Conservation (phyloP, 2,113 vertebrate species). For the Pomatostomus ruficeps region DNA sequence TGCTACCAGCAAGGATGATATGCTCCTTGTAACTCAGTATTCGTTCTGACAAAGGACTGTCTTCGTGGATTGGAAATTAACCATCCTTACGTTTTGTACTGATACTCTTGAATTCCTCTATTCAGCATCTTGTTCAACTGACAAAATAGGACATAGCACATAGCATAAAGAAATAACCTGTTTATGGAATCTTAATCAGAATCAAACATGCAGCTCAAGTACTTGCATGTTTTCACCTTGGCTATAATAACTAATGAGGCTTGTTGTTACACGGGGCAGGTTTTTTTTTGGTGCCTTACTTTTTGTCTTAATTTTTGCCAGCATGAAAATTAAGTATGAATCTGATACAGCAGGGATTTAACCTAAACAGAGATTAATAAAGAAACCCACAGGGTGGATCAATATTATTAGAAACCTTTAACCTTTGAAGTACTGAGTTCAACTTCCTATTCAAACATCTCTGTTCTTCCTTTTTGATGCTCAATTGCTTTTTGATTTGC, state of each 20-base stretch:
- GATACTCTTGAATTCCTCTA: conserved; percentile 33
- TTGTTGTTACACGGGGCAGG: conserved; percentile 67
- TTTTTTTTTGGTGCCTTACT: conserved; percentile 80
- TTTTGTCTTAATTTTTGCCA: conserved; percentile 81
- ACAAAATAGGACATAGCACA: conserved; percentile 53
- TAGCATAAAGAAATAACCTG: conserved; percentile 46
- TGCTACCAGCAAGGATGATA: conserved; percentile 49
- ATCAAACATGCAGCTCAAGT: conserved; percentile 20
- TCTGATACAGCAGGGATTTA: conserved; percentile 78
- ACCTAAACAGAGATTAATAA: conserved; percentile 62
- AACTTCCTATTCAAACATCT: conserved; percentile 73
- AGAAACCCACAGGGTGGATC: conserved; percentile 68
- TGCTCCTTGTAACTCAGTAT: conserved; percentile 37
- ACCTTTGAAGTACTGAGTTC: conserved; percentile 72
- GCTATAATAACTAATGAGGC: conserved; percentile 44
- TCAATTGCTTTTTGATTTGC: conserved; percentile 79
- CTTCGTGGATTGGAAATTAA: conserved; percentile 40
- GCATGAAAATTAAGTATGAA: conserved; percentile 77
- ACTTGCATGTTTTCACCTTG: conserved; percentile 38
- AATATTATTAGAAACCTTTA: conserved; percentile 70
- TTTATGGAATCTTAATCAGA: conserved; percentile 22
- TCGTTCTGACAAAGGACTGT: conserved; percentile 55
- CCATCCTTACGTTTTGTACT: background rate
- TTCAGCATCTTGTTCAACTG: conserved; percentile 37
- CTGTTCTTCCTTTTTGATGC: conserved; percentile 74